Conservation (phyloP, 2,888 invertebrate genomes). For the Macrosiphum euphorbiae region DNA sequence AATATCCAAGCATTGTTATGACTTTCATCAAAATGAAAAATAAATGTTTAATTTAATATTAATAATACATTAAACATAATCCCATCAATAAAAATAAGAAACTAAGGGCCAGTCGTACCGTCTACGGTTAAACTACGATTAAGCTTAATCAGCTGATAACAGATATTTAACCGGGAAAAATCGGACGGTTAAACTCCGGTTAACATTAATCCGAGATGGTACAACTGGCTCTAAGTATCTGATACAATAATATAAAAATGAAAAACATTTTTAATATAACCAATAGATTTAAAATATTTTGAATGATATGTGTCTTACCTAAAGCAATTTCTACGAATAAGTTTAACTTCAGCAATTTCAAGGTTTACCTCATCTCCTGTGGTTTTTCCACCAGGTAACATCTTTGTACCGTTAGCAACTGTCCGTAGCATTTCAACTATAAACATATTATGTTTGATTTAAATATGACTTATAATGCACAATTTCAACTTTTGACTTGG, state of each 20-base stretch:
- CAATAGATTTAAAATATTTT: neutral
- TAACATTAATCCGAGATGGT: too few species aligned
- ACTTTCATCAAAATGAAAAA: neutral
- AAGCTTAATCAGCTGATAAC: too few species aligned
- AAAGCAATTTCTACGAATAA: conserved; percentile 51
- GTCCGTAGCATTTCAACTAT: conserved; percentile 49
- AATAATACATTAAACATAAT: neutral
- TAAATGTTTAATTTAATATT: neutral
- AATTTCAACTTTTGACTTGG: too few species aligned
- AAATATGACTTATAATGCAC: neutral
- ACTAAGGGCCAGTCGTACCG: too few species aligned
- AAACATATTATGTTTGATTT: conserved; percentile 27
- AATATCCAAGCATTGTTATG: neutral
- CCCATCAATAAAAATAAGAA: neutral
- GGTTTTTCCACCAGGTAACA: conserved; percentile 54
- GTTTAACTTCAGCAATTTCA: conserved; percentile 52
- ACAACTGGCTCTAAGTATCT: too few species aligned
- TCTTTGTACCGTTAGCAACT: conserved; percentile 51
- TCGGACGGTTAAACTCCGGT: too few species aligned
- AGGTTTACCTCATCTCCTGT: conserved; percentile 4
- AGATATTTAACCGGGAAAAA: too few species aligned
- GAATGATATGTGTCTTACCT: conserved; percentile 2
- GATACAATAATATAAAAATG: neutral
- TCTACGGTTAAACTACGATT: too few species aligned
- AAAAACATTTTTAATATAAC: conserved; percentile 9